A percentile compares a stretch with the other conserved stretches of the same genome.
These are phyloP conservation scores for Larimichthys polyactis DNA, from an alignment of 2,113 vertebrate species.

Conservation along the genomic window DNA sequence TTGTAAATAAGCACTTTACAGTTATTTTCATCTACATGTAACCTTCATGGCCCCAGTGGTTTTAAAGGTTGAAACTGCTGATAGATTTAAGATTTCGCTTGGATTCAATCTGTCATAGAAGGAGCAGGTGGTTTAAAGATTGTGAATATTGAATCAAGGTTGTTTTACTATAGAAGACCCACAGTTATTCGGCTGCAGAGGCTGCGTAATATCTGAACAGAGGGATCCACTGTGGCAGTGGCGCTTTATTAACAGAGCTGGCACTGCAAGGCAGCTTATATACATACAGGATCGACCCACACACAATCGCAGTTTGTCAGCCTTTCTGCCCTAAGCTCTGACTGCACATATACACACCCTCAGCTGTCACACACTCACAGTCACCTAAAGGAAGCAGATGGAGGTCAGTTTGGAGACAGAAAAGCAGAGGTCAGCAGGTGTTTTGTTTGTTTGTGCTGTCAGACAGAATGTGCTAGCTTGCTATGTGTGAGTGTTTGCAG, in stretches of 20 bases:
- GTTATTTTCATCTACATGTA: slow-evolving; percentile 30
- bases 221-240: slow-evolving; percentile 30
- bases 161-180: slow-evolving; percentile 35
- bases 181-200: slow-evolving; percentile 14
- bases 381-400: slow-evolving; percentile 56
- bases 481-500: neutral
- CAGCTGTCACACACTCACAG: slow-evolving; percentile 38
- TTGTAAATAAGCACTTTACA: neutral
- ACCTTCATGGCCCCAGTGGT: slow-evolving; percentile 7
- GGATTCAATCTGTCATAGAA: slow-evolving; percentile 38
- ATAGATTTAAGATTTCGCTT: slow-evolving; percentile 44
- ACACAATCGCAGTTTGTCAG: slow-evolving; percentile 34
- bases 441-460: slow-evolving; percentile 47
- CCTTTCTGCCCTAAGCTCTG: slow-evolving; percentile 39
- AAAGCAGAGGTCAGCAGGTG: slow-evolving; percentile 62
- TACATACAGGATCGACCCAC: slow-evolving; percentile 20
- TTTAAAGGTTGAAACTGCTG: slow-evolving; percentile 34
- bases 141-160: slow-evolving; percentile 27
- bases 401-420: slow-evolving; percentile 54
- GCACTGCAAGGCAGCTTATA: slow-evolving; percentile 23
- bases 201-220: slow-evolving; percentile 16
- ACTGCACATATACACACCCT: slow-evolving; percentile 28
- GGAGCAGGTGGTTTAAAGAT: slow-evolving; percentile 37
- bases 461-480: slow-evolving; percentile 24
- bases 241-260: slow-evolving; percentile 50